Evolutionary conservation across 2,113 vertebrate genomes (phyloP).

Genomic region (Eptesicus fuscus): DNA sequence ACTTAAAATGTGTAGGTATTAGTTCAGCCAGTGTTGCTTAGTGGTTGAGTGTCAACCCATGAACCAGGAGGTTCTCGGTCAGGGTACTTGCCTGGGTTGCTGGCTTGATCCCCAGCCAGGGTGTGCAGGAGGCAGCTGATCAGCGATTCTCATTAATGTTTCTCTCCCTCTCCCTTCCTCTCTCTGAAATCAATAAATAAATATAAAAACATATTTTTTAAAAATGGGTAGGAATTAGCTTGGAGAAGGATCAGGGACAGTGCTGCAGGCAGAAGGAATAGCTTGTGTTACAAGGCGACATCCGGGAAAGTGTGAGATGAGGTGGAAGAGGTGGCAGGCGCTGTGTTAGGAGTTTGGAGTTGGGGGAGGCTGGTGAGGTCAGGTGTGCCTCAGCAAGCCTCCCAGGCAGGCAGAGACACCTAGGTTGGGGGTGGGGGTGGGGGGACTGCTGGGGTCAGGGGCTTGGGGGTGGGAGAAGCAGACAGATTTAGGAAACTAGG

Average conservation of each 20-base stretch:
- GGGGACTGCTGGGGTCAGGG: not conserved
- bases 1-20: not conserved
- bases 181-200: no score
- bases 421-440: no score
- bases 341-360: not conserved
- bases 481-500: not conserved
- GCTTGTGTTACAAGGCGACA: not conserved
- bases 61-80: no score
- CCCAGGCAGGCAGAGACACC: not conserved
- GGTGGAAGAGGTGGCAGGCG: not conserved
- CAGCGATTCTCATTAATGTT: no score
- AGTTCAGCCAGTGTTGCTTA: not conserved
- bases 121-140: no score
- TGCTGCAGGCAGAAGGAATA: not conserved
- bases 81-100: no score
- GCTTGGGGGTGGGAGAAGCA: not conserved
- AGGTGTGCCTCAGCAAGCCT: not conserved
- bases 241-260: not conserved
- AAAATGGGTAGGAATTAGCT: not conserved
- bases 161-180: no score
- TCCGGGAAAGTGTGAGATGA: not conserved
- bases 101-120: no score
- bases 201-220: no score
- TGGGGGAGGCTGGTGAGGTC: not conserved
- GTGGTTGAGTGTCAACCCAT: no score